phyloP scores from a whole-genome alignment of 2,797 vertebrate genomes.

The Macropus fuliginosus region DNA sequence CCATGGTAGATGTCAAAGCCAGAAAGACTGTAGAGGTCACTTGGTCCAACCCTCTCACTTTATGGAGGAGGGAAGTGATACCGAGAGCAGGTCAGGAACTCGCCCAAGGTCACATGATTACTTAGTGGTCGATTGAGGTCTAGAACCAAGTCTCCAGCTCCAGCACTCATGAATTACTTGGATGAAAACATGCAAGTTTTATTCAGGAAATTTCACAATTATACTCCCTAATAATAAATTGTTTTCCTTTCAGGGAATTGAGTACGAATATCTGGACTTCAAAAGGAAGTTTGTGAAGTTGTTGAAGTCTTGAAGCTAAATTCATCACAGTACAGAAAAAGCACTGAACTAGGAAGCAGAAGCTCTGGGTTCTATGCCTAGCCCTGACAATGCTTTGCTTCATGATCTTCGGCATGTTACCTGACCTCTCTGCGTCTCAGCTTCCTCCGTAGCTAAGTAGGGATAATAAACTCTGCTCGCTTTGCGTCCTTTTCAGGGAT shows the following conservation, averaged over 20 bases:
- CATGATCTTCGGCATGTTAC: slow-evolving; percentile 12
- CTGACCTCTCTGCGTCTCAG: slow-evolving; percentile 23
- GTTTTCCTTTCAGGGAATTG: slow-evolving; percentile 45
- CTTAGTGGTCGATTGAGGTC: background rate
- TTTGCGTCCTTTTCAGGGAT: background rate
- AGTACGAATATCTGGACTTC: slow-evolving; percentile 44
- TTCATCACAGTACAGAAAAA: slow-evolving; percentile 14
- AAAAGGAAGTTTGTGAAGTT: slow-evolving; percentile 29
- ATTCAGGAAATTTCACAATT: slow-evolving; percentile 55
- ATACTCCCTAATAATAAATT: slow-evolving; percentile 65
- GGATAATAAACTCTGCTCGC: slow-evolving; percentile 1
- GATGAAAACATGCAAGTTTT: slow-evolving; percentile 39
- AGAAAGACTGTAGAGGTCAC: background rate
- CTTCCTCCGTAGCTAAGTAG: slow-evolving; percentile 34
- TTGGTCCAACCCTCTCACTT: background rate
- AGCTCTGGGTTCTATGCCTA: background rate
- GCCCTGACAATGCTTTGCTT: background rate
- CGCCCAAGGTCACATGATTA: background rate
- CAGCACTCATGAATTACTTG: slow-evolving; percentile 19
- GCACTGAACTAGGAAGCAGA: background rate
- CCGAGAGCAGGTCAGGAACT: background rate
- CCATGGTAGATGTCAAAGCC: background rate
- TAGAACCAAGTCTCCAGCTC: background rate
- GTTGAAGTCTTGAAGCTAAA: slow-evolving; percentile 43
- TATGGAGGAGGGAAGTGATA: background rate